These are phyloP conservation scores for Apotomis turbidana DNA, from an alignment of 2,888 invertebrate genomes.

Conservation along the genomic window DNA sequence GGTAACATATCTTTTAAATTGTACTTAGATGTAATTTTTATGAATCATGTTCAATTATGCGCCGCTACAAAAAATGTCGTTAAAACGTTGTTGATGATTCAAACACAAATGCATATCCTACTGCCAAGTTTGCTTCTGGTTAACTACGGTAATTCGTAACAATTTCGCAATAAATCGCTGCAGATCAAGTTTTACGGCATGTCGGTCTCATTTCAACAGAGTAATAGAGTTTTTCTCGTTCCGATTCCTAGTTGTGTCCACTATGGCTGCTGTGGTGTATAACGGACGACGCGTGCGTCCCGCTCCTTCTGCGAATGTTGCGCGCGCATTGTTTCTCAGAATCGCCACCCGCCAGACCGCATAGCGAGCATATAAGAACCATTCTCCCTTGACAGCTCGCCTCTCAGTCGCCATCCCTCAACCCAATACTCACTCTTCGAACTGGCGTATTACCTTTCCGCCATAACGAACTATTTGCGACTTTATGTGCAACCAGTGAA, in stretches of 20 bases:
- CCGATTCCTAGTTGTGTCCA: constrained; percentile 74
- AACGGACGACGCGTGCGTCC: constrained; percentile 70
- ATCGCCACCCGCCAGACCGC: constrained; percentile 70
- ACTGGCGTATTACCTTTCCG: constrained; percentile 67
- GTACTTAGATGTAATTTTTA: no score
- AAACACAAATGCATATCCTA: constrained; percentile 26
- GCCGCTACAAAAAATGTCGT: constrained; percentile 3
- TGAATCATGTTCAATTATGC: not conserved
- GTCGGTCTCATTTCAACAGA: constrained; percentile 74
- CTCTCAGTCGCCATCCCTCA: constrained; percentile 69
- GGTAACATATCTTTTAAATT: no score
- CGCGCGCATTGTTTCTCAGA: constrained; percentile 78
- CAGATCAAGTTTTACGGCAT: constrained; percentile 61
- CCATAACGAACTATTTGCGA: constrained; percentile 61
- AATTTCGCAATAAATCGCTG: constrained; percentile 74
- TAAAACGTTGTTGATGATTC: constrained; percentile 13
- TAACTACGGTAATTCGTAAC: constrained; percentile 70
- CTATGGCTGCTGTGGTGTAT: constrained; percentile 61
- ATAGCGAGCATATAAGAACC: constrained; percentile 66
- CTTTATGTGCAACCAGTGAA: constrained; percentile 55
- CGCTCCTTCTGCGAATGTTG: constrained; percentile 78
- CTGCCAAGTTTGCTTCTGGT: constrained; percentile 50
- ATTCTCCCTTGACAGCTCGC: constrained; percentile 61
- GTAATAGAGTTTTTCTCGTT: constrained; percentile 77
- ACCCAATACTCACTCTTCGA: constrained; percentile 49